Percentiles rank a stretch among this genome's conserved stretches.
phyloP scores from a whole-genome alignment of 2,888 invertebrate species.

The Apamea anceps region DNA sequence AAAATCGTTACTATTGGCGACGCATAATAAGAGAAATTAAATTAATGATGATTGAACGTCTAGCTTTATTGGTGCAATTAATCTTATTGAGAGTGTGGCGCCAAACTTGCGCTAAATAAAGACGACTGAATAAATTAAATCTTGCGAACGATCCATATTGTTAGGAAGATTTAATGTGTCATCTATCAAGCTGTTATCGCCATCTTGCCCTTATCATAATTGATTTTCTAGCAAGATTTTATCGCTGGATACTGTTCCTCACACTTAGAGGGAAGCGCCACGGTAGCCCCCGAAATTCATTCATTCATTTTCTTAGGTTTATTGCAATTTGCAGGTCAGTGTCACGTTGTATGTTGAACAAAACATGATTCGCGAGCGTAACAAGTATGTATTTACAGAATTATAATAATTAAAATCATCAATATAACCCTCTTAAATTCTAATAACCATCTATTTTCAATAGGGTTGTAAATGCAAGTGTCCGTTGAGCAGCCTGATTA shows the following conservation, averaged over 20 bases:
- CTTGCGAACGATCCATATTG: background rate
- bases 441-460: too few relatives aligned
- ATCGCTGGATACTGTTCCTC: background rate
- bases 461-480: background rate
- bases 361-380: too few relatives aligned
- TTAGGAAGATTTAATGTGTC: constrained; percentile 20
- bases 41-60: constrained; percentile 55
- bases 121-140: background rate
- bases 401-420: too few relatives aligned
- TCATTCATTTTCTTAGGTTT: too few relatives aligned
- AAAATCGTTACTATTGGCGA: constrained; percentile 42
- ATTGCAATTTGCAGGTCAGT: too few relatives aligned
- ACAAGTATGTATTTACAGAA: too few relatives aligned
- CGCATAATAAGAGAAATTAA: constrained; percentile 46
- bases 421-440: too few relatives aligned
- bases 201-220: constrained; percentile 16
- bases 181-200: constrained; percentile 23
- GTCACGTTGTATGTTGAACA: too few relatives aligned
- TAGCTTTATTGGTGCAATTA: constrained; percentile 58
- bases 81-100: constrained; percentile 44
- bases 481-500: background rate
- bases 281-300: too few relatives aligned
- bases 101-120: constrained; percentile 15
- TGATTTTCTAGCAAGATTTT: constrained; percentile 21
- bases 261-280: too few relatives aligned